Evolutionary conservation across 2,797 vertebrate genomes (phyloP), one percentile per base, ranked within the genome.

Genomic region (Alosa sapidissima): DNA sequence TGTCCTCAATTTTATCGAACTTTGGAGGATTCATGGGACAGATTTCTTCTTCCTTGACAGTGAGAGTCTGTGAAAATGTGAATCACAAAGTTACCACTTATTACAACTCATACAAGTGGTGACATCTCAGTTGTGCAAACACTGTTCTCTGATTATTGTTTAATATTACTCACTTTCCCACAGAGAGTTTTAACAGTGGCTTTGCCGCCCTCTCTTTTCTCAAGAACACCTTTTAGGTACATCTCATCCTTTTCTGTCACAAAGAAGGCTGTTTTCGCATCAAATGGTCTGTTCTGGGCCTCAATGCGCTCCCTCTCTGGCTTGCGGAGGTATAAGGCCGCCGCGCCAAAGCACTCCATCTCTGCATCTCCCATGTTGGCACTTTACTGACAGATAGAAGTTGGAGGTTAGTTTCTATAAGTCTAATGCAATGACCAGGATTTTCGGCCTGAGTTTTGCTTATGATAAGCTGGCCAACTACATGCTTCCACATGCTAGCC

Each of bases 271-370:
- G 94, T 87, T 91, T 97, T 98, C 84, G 97, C 97, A 91, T 98
- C 97, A 82, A 99, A 98, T 0, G 97, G 97, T 81, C 89, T 93
- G 87, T 97, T 98, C 83, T 97, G 97, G 85, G 96, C 96, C 5
- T 96, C 97, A 14, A 98, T 89, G 49, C 97, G 94, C 84, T 99
- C 97, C 89, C 90, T 96, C 21, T 97, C 97, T 47, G 96, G 94
- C 78, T 98, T 99, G 9, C 97, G 93, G 89, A 99, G 97, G 82
- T 85, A 98, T 2, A 96, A 21, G 89, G 97, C 95, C 0, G 97
- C 97, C 83, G 93, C 89, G 90, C 97, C 97, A 88, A 96, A 98
- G 8, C 91, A 82, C 0, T 96, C 95, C 97, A 98, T 97, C 19
- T 98, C 97, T 0, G 93, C 0, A 0, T 98, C 96, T 0, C 94